Evolutionary conservation across 1,140 invertebrate species (phyloP), one percentile per base, ranked within the genome.

Genomic region (Heliothis virescens): DNA sequence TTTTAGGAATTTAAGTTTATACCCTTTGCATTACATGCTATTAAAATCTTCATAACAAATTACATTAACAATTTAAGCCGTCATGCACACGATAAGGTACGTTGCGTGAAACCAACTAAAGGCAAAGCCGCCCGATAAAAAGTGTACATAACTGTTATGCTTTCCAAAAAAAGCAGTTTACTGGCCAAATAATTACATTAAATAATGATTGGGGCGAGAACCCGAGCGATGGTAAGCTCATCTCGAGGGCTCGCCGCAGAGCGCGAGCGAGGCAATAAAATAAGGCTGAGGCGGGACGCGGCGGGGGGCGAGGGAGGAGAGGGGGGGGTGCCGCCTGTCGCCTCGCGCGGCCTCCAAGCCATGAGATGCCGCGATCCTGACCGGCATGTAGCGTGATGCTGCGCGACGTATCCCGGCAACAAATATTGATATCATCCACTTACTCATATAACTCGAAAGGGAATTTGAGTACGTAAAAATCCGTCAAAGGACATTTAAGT

Each of bases 141-240:
- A 89, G 82, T 85, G 76, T 86, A 87, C 82, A 80, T 91, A 88
- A 90, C 87, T 87, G 88, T 91, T 90, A 86, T 86, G 82, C 86
- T 86, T 90, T 87, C 79, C 82, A 84, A 92, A 90, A 90, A 90
- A 91, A 90, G 83, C 83, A 82, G 83, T 89, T 88, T 88, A 88
- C 85, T 75, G 84, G 85, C 82, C 81, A 92, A 93, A 92, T 94
- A 93, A 94, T 94, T 93, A 92, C 89, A 90, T 91, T 89, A 90
- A 92, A 93, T 92, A 94, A 91, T 91, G 89, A 92, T 89, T 88
- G 87, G 90, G 87, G 85, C 87, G 87, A 88, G 88, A 90, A 87
- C 73, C 81, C 85, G 81, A 87, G 82, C 87, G 86, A 88, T 87
- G 86, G 88, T 88, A 88, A 88, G 85, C 89, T 90, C 92, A 92